Percentiles rank a stretch among this genome's conserved stretches.
Conservation (phyloP, 2,888 invertebrate genomes). For the Branchellion lobata region DNA sequence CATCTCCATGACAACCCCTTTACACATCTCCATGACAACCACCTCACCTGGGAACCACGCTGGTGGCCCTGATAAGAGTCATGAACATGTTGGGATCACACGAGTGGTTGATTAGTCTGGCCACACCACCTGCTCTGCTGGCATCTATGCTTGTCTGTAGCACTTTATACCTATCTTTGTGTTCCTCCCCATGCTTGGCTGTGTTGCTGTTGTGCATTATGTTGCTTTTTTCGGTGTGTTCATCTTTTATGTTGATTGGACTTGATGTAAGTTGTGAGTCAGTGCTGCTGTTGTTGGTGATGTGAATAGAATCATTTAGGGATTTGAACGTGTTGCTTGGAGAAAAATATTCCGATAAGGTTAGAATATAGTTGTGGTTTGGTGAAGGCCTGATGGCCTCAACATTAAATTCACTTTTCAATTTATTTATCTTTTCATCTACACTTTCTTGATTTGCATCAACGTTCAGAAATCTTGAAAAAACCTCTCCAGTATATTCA, state of each 20-base stretch:
- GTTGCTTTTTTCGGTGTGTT: background rate
- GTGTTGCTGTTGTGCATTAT: background rate
- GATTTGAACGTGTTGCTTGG: background rate
- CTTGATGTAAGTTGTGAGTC: too few species aligned
- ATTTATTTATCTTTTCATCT: background rate
- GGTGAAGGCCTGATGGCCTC: background rate
- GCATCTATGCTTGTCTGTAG: slow-evolving; percentile 77
- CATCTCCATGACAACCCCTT: too few species aligned
- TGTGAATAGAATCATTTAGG: too few species aligned
- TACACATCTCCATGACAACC: too few species aligned
- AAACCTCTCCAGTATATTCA: slow-evolving; percentile 32
- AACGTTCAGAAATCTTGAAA: background rate
- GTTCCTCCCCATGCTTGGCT: too few species aligned
- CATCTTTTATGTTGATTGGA: too few species aligned
- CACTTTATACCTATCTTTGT: background rate
- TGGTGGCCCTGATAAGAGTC: slow-evolving; percentile 13
- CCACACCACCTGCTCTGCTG: slow-evolving; percentile 89
- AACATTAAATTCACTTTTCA: background rate
- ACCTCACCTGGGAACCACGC: slow-evolving; percentile 27
- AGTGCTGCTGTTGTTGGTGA: too few species aligned
- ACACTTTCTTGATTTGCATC: background rate
- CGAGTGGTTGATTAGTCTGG: slow-evolving; percentile 96
- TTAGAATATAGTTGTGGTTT: slow-evolving; percentile 19
- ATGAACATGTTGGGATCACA: slow-evolving; percentile 81
- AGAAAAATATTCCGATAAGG: slow-evolving; percentile 21